Percentiles rank a stretch among this genome's conserved stretches.
These are phyloP conservation scores for Acanthoscelides obtectus DNA, from an alignment of 2,888 invertebrate genomes.

Conservation along the genomic window DNA sequence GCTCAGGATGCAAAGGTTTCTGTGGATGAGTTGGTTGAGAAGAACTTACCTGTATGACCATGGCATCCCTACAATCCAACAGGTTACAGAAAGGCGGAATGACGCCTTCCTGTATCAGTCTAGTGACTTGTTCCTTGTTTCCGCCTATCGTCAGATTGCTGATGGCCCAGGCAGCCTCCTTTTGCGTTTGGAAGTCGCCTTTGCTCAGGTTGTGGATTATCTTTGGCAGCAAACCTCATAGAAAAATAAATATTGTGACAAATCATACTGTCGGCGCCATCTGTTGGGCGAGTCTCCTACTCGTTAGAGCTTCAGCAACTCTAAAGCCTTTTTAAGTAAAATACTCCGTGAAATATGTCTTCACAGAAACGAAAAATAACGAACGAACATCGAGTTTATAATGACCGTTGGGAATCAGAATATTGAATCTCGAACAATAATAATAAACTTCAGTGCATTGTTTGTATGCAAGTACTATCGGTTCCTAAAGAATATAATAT, in stretches of 20 bases:
- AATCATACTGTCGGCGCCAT: no score
- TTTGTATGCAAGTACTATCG: no score
- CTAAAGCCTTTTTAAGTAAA: no score
- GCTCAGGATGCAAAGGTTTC: slow-evolving; percentile 97
- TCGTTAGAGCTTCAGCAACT: no score
- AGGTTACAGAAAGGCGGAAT: slow-evolving; percentile 95
- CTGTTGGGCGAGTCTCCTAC: no score
- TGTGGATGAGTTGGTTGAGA: slow-evolving; percentile 80
- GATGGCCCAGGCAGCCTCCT: slow-evolving; percentile 99
- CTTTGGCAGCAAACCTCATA: slow-evolving; percentile 82
- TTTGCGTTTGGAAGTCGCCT: slow-evolving; percentile 98
- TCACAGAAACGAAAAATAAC: no score
- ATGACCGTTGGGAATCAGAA: no score
- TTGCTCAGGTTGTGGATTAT: slow-evolving; percentile 88
- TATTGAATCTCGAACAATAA: no score
- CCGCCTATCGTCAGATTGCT: slow-evolving; percentile 98
- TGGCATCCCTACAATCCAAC: slow-evolving; percentile 90
- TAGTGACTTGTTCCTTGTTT: slow-evolving; percentile 84
- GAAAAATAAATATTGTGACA: slow-evolving; percentile 51
- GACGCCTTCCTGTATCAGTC: slow-evolving; percentile 84
- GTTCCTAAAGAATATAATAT: no score
- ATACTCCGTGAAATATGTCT: no score
- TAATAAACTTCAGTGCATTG: no score
- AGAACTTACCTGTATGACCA: slow-evolving; percentile 66
- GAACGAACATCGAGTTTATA: no score